Conservation (phyloP, 2,888 invertebrate genomes). For the Chalcis sispes region DNA sequence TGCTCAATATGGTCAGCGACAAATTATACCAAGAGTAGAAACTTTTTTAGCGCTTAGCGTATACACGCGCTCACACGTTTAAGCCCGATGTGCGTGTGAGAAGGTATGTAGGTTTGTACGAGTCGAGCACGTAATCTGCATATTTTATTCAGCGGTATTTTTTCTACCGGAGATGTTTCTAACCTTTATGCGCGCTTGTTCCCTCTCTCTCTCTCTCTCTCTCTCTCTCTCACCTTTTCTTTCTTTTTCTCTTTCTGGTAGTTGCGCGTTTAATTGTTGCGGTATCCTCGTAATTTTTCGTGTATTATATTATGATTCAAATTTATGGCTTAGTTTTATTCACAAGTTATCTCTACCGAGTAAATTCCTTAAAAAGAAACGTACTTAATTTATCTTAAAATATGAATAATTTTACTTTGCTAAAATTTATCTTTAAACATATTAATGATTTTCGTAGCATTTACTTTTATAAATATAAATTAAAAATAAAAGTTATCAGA, state of each 20-base stretch:
- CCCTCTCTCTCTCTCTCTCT: neutral
- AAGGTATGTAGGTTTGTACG: neutral
- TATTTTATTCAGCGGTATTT: slow-evolving; percentile 35
- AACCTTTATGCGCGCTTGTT: neutral
- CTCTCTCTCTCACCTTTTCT: neutral
- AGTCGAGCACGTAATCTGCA: slow-evolving; percentile 17
- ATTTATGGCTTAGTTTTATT: neutral
- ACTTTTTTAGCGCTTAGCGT: neutral
- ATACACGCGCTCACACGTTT: neutral
- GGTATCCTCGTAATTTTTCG: neutral
- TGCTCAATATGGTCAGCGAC: slow-evolving; percentile 49
- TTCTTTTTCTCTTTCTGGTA: neutral
- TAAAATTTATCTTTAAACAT: no score
- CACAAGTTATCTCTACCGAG: neutral
- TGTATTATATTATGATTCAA: neutral
- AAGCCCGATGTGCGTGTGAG: no score
- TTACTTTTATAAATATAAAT: no score
- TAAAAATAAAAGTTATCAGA: no score
- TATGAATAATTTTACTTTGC: no score
- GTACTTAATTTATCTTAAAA: no score
- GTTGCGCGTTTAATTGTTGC: slow-evolving; percentile 9
- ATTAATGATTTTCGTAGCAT: no score
- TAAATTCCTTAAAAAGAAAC: no score
- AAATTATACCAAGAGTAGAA: slow-evolving; percentile 22
- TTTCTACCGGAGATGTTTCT: neutral